Base-by-base conservation (phyloP, 2,797 vertebrate genomes). In the Aphelocoma californica region DNA sequence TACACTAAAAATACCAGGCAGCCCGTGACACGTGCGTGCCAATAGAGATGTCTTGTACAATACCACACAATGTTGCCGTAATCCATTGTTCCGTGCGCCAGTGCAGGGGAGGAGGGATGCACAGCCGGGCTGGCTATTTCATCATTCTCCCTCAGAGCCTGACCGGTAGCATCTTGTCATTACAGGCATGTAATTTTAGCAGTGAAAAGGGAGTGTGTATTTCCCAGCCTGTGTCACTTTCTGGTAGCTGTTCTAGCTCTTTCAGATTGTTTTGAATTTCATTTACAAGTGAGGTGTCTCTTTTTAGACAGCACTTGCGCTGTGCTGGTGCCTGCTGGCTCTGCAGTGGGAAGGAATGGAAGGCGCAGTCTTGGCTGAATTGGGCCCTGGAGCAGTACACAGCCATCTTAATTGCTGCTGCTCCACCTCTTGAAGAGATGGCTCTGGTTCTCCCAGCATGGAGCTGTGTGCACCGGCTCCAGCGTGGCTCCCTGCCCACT, bases 41-140 rank as follows among this genome's bases (percentile, higher is more conserved):
- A 21, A 9, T 36, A 48, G 90, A 94, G 81, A 53, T 66, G 81
- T 90, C 75, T 88, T 21, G 47, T 81, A 78, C 54, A 36, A 38
- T 23, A 4, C 29, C 71, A 25, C 28, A 40, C 77, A 9, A 31
- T 8, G 24, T 23, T n/a, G 77, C 93, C 6, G 31, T 92, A 50
- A 92, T 89, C 92, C 77, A 56, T 85, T 92, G 81, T 81, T 94
- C 88, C 32, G 48, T 93, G 88, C 8, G 18, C 81, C 10, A 10
- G 79, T 88, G 91, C 81, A 89, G 75, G 45, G 83, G 88, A 87
- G 90, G 94, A 94, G 88, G 90, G 74, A 86, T 78, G 67, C 32
- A 16, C 70, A 14, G 58, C 79, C 4, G 0, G 75, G 25, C 54
- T 56, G 71, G 82, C 85, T 40, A 4, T 95, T 87, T 91, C 74